Percentiles rank a stretch among this genome's conserved stretches.
phyloP scores from a whole-genome alignment of 1,140 invertebrate species.

The Tachypleus tridentatus region DNA sequence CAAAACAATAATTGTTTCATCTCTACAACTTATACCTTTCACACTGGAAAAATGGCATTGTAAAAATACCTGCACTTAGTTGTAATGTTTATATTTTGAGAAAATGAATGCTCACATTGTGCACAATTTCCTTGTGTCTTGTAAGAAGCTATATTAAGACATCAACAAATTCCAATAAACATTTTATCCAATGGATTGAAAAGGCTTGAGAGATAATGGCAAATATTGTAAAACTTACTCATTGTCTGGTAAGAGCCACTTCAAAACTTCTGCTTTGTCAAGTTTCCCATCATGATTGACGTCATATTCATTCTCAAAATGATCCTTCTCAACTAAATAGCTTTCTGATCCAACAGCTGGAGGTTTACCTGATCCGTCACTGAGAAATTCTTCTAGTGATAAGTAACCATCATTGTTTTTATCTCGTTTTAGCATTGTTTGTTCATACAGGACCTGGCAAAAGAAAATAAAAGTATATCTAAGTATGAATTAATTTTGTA shows the following conservation, averaged over 20 bases:
- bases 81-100: no score
- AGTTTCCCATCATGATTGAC: conserved; percentile 72
- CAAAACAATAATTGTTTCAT: no score
- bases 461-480: background rate
- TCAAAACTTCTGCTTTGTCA: conserved; percentile 61
- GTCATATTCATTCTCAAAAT: conserved; percentile 82
- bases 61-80: no score
- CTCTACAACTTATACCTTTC: no score
- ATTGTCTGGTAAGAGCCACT: conserved; percentile 87
- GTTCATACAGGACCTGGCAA: conserved; percentile 19
- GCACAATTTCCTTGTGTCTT: no score
- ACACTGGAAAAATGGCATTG: no score
- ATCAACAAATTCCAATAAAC: no score
- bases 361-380: conserved; percentile 16
- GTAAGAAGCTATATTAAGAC: no score
- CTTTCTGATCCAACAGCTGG: conserved; percentile 18
- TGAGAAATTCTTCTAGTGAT: conserved; percentile 24
- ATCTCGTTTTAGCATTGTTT: conserved; percentile 22
- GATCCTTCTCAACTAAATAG: conserved; percentile 62
- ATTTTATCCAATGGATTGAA: no score
- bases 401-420: conserved; percentile 23
- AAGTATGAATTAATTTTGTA: background rate
- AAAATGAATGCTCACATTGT: no score
- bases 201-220: no score
- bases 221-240: conserved; percentile 44